Evolutionary conservation across 2,888 invertebrate genomes (phyloP).

Genomic region (Scaptomyza flava): DNA sequence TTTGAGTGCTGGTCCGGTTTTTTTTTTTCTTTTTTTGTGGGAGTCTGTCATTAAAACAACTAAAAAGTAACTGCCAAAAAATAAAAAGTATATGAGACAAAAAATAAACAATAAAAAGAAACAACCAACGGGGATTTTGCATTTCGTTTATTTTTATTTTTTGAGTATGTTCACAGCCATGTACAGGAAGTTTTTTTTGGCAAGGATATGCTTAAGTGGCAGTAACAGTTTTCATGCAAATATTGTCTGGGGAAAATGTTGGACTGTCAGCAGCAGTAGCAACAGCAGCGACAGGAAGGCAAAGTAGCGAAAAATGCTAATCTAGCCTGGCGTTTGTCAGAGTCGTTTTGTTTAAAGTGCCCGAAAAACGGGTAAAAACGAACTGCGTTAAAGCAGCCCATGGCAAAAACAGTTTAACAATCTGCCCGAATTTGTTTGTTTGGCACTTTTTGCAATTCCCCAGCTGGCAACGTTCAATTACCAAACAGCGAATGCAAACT

Average conservation of each 20-base stretch:
- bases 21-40: conserved; percentile 4
- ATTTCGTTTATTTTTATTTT: neutral
- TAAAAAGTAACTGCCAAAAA: conserved; percentile 44
- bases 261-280: conserved; percentile 22
- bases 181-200: conserved; percentile 56
- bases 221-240: conserved; percentile 77
- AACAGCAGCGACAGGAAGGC: neutral
- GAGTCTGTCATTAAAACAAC: conserved; percentile 71
- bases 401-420: conserved; percentile 17
- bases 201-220: conserved; percentile 76
- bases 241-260: conserved; percentile 65
- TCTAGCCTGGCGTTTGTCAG: conserved; percentile 27
- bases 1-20: conserved; percentile 42
- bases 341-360: conserved; percentile 12
- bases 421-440: conserved; percentile 24
- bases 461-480: conserved; percentile 53
- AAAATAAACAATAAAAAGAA: conserved; percentile 58
- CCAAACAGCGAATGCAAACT: conserved; percentile 27
- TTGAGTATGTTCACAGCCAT: conserved; percentile 23
- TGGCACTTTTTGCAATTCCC: conserved; percentile 11
- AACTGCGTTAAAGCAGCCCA: conserved; percentile 35
- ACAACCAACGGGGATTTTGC: conserved; percentile 22
- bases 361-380: conserved; percentile 11
- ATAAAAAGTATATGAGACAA: conserved; percentile 38
- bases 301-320: conserved; percentile 32